Percentiles rank a stretch among this genome's conserved stretches.
Conservation (phyloP, 2,113 vertebrate species). For the Zosterops pallidus region DNA sequence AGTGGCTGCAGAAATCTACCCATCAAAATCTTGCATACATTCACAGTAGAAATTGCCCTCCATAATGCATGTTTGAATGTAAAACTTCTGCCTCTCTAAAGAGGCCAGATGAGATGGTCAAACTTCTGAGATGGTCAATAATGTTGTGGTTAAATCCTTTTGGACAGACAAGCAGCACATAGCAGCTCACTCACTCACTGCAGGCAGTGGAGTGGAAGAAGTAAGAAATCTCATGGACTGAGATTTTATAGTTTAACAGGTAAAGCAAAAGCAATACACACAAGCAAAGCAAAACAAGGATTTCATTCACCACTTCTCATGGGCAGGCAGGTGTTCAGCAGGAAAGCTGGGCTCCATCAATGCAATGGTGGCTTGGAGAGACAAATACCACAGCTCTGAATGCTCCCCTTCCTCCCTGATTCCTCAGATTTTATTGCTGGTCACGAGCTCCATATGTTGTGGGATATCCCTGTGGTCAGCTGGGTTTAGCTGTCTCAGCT, state of each 20-base stretch:
- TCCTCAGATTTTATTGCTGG: not conserved
- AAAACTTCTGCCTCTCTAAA: not conserved
- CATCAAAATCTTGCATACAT: not conserved
- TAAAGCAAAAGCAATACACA: rapidly evolving
- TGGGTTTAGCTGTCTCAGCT: not conserved
- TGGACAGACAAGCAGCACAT: not conserved
- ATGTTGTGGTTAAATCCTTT: not conserved
- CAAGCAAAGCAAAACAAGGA: not conserved
- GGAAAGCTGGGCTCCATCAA: not conserved
- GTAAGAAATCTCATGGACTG: not conserved
- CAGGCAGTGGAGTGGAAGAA: not conserved
- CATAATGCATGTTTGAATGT: not conserved
- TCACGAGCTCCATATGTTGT: rapidly evolving
- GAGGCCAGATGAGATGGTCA: not conserved
- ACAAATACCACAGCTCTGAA: not conserved
- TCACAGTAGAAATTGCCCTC: not conserved
- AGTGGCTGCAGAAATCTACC: not conserved
- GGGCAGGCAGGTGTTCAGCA: not conserved
- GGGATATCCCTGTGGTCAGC: too few relatives aligned
- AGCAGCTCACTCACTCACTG: not conserved
- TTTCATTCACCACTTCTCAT: not conserved
- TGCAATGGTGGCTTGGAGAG: not conserved
- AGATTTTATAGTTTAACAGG: not conserved
- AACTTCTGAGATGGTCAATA: not conserved
- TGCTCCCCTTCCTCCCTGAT: not conserved